These are phyloP conservation scores for Clupea harengus DNA, from an alignment of 2,113 vertebrate species.

Conservation along the genomic window DNA sequence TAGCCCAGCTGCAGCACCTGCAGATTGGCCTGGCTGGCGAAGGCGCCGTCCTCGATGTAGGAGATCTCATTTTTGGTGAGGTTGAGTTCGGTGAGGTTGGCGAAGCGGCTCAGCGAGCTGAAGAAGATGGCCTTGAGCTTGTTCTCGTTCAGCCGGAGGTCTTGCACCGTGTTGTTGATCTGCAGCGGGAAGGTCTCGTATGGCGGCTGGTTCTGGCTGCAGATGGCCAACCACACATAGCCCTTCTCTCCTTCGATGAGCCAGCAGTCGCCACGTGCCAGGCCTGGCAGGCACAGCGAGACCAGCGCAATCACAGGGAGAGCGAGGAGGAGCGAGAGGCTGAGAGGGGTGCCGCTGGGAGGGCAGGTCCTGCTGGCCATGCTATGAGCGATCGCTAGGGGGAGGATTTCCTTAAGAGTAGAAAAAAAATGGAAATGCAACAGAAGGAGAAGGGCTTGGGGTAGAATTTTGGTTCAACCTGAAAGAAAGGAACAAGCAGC, in stretches of 20 bases:
- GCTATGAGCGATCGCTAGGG: slow-evolving; percentile 33
- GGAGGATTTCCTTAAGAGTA: slow-evolving; percentile 27
- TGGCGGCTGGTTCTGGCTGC: slow-evolving; percentile 98
- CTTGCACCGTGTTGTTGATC: slow-evolving; percentile 97
- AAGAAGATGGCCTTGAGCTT: slow-evolving; percentile 95
- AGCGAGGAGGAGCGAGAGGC: slow-evolving; percentile 53
- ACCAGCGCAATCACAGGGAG: slow-evolving; percentile 45
- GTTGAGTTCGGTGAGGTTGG: slow-evolving; percentile 97
- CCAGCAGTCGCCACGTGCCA: slow-evolving; percentile 89
- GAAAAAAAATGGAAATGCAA: slow-evolving; percentile 23
- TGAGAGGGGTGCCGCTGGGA: slow-evolving; percentile 36
- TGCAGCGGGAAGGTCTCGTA: slow-evolving; percentile 98
- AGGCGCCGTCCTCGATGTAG: slow-evolving; percentile 96
- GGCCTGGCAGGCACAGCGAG: slow-evolving; percentile 67
- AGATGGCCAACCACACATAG: slow-evolving; percentile 98
- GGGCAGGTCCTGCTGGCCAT: slow-evolving; percentile 60
- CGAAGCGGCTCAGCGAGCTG: slow-evolving; percentile 91
- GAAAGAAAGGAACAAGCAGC: background rate
- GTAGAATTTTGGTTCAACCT: background rate
- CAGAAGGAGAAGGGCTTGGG: background rate
- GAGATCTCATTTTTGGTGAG: slow-evolving; percentile 98
- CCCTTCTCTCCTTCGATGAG: slow-evolving; percentile 98
- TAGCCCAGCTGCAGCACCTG: slow-evolving; percentile 96
- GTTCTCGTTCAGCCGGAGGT: slow-evolving; percentile 95
- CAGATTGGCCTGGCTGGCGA: slow-evolving; percentile 90